Evolutionary conservation across 2,888 invertebrate genomes (phyloP), one percentile per base, ranked within the genome.

Genomic region (Stenotaenia linearis): DNA sequence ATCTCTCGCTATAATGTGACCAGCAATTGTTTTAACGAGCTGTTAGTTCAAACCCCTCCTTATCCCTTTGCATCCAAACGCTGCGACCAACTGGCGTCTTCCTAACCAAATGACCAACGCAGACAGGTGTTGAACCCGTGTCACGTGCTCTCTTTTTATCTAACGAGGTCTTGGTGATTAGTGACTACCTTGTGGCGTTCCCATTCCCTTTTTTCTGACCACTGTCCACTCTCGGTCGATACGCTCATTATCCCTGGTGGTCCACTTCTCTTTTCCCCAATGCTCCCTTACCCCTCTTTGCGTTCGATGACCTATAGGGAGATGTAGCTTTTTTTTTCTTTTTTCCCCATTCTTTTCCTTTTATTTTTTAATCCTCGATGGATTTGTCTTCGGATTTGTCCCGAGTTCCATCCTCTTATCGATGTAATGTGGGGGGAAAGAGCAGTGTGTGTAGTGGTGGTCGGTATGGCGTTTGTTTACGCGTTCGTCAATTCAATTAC

Each of bases 21-120:
- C 75, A 75, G 75, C 75, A 75, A 75, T 75, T 75, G 75, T 75
- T 75, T 75, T 75, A 75, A 75, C 75, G 75, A 75, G 75, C 75
- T 75, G 75, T 75, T 75, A 37, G 75, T 32, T 23, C 75, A 75
- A 37, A 32, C 32, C n/a, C 75, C 35, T n/a, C n/a, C 35, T 0
- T 18, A 50, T 50, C 69, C 69, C 69, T 69, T 69, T 69, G 69
- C 25, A 28, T 69, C 69, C 69, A 25, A 28, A 25, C 69, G 25
- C 25, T 5, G 23, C 28, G 12, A n/a, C 28, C 69, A 69, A 28
- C 69, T 25, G 69, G 23, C 45, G 25, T n/a, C 12, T 69, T 69
- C n/a, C 23, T 69, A 69, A 69, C 23, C 69, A 69, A 69, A 69
- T 69, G 69, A 69, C 45, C 45, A 28, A 28, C 69, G n/a, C 28